A percentile compares a stretch with the other conserved stretches of the same genome.
Evolutionary conservation across 2,113 vertebrate genomes (phyloP).

Genomic region (Diadophis punctatus): DNA sequence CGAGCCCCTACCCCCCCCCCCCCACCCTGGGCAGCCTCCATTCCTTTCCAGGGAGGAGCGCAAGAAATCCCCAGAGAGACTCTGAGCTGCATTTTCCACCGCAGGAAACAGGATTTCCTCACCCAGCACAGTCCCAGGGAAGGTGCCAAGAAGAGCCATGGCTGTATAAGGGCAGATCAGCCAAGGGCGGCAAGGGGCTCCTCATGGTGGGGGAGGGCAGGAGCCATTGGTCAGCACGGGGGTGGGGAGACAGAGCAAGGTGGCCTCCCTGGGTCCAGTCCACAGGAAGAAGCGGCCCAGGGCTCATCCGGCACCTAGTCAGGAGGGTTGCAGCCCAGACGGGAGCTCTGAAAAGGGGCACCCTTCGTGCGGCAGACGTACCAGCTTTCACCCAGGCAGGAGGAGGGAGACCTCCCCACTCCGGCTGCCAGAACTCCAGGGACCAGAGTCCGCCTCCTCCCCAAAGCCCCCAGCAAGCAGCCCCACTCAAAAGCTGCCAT

Average conservation of each 20-base stretch:
- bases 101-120: slow-evolving; percentile 73
- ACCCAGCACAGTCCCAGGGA: slow-evolving; percentile 64
- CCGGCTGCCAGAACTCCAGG: background rate
- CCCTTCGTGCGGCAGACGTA: background rate
- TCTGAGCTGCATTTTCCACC: slow-evolving; percentile 1
- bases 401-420: background rate
- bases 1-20: background rate
- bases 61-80: background rate
- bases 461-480: background rate
- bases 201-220: background rate
- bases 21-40: background rate
- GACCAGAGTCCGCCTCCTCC: background rate
- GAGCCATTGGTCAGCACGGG: background rate
- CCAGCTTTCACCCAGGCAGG: background rate
- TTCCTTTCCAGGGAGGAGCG: background rate
- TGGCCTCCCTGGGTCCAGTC: no score
- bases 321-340: background rate
- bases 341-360: background rate
- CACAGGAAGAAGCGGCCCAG: background rate
- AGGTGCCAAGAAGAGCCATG: slow-evolving; percentile 68
- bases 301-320: background rate
- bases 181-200: slow-evolving; percentile 16
- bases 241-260: background rate
- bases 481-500: background rate
- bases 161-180: slow-evolving; percentile 68